Evolutionary conservation across 1,140 invertebrate genomes (phyloP), one percentile per base, ranked within the genome.

Genomic region (Drosophila tsacasi): DNA sequence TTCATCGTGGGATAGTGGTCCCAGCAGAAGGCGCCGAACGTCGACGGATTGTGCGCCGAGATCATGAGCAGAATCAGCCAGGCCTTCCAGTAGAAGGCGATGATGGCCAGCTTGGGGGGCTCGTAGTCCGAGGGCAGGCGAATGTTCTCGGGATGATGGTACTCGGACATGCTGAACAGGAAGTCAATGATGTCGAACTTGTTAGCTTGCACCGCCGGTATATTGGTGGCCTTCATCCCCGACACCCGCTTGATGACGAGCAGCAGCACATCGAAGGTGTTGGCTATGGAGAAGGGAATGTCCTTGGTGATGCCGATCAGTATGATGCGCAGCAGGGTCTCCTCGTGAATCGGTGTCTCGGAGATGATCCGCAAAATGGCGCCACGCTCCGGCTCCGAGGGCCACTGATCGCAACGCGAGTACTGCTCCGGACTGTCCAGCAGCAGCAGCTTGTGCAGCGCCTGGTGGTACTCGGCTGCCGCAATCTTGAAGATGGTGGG

Each of bases 361-460:
- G 96, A 96, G 39, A 97, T 96, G 39, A 98, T 93, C 54, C 97
- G 94, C 81, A 98, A 94, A 69, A 98, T 96, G 25, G 97, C 93
- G 15, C 94, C 94, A 64, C 97, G 94, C 79, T 99, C 98, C 25
- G 95, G 95, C 92, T 99, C 98, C 7, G 97, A 95, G 1, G 98
- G 98, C 98, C 98, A 99, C 92, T 97, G 98, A 93, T 99, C 98
- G 69, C 97, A 95, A 87, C 97, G 98, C 85, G 96, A 97, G 93
- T 99, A 99, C 46, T 96, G 95, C 66, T 99, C 98, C 2, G 95
- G 93, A 66, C 95, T 94, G 92, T 99, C 98, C 83, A 99, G 94
- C 55, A 99, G 95, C 82, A 98, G 94, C 58, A 98, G 94, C 94
- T 99, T 99, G 81, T 98, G 96, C 39, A 99, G 93, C 25, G 96